Base-by-base conservation (phyloP, 2,888 invertebrate species). In the Oscheius myriophilus region DNA sequence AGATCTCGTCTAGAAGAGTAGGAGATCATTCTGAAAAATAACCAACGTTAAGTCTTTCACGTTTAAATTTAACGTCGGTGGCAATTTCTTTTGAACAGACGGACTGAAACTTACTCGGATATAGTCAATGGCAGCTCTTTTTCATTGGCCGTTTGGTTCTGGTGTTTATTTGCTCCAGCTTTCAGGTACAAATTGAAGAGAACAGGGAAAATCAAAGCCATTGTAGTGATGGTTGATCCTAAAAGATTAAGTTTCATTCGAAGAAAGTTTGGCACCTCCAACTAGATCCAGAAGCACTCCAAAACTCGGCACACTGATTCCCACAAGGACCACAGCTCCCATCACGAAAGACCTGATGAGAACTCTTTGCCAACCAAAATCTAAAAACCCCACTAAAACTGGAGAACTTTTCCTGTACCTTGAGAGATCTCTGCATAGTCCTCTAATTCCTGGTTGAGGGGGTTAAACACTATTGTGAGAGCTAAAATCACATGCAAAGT, bases 281-380 rank as follows among this genome's bases (percentile, higher is more conserved):
- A 84, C 84, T 4, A 84, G 64, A 68, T 84, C 82, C 33, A 84
- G 70, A 12, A 84, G 71, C 11, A 82, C 82, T 7, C 84, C 84
- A 61, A 84, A 84, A 41, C 82, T 82, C 4, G 84, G 84, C 3
- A 84, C 72, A 9, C 80, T 80, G 45, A 80, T 80, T 21, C 82
- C 84, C 4, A 82, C 82, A 39, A 83, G 71, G 21, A 83, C 81
- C 1, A 81, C 82, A 6, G 73, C 71, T 9, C 73, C 61, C 83
- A 84, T 82, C 65, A 84, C 78, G 16, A 67, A 70, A 9, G 77
- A 76, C 9, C 84, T 76, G 18, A 78, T 69, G 4, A 79, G 16
- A 2, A 84, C 67, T 33, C 83, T 69, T 54, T 77, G 73, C 67
- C 71, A 71, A 12, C 82, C 76, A 55, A 82, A 78, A 14, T 75